Percentiles rank a stretch among this genome's conserved stretches.
Evolutionary conservation across 2,113 vertebrate genomes (phyloP).

Genomic region (Phrynocephalus versicolor): DNA sequence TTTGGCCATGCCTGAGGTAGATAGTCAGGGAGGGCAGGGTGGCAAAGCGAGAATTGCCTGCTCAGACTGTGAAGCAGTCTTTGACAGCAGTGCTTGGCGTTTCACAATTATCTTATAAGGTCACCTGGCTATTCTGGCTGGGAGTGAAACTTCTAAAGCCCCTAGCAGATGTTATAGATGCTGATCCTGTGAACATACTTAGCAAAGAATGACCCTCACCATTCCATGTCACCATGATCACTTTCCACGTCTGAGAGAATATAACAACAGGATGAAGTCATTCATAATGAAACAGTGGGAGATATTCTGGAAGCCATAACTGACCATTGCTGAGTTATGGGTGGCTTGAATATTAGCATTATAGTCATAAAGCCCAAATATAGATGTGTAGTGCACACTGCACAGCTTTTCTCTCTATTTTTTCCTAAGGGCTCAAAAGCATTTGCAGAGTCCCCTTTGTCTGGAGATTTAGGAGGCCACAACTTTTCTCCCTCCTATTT

Average conservation of each 20-base stretch:
- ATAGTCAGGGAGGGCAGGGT: not conserved
- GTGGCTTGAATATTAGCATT: no score
- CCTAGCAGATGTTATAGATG: no score
- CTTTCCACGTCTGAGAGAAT: not conserved
- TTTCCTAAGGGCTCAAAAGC: no score
- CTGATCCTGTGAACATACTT: no score
- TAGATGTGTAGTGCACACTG: not conserved
- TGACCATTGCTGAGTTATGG: no score
- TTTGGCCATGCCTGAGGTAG: no score
- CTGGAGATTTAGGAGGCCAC: no score
- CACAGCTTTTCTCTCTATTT: no score
- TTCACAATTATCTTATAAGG: not conserved
- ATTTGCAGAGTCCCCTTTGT: no score
- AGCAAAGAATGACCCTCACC: no score
- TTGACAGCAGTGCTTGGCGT: not conserved
- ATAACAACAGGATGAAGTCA: not conserved
- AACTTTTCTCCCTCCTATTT: not conserved
- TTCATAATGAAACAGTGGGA: not conserved
- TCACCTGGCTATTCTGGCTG: not conserved
- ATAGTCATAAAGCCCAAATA: not conserved
- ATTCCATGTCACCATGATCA: not conserved
- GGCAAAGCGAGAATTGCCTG: not conserved
- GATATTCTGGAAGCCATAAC: no score
- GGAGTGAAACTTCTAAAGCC: not conserved
- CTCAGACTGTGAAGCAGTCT: not conserved